Percentiles rank a stretch among this genome's conserved stretches.
phyloP scores from a whole-genome alignment of 2,888 invertebrate species.

The Elmis aenea region DNA sequence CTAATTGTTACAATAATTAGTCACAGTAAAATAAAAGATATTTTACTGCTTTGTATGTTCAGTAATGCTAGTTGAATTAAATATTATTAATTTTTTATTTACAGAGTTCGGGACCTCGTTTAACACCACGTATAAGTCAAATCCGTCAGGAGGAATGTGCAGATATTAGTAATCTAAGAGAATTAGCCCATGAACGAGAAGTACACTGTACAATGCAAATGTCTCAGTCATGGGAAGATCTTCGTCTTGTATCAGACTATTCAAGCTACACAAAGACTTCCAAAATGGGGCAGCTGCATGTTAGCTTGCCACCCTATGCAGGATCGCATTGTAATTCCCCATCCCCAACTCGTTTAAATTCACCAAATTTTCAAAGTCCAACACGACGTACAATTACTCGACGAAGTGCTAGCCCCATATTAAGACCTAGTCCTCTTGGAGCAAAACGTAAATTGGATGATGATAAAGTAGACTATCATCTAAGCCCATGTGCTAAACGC shows the following conservation, averaged over 20 bases:
- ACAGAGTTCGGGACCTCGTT: slow-evolving; percentile 27
- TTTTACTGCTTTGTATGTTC: too few relatives aligned
- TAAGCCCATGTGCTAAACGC: slow-evolving; percentile 46
- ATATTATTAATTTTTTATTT: slow-evolving; percentile 5
- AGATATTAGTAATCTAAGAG: slow-evolving; percentile 74
- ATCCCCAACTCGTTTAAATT: slow-evolving; percentile 40
- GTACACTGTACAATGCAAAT: slow-evolving; percentile 89
- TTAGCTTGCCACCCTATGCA: slow-evolving; percentile 45
- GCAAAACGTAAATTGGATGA: slow-evolving; percentile 65
- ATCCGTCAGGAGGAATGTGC: slow-evolving; percentile 84
- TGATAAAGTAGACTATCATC: slow-evolving; percentile 43
- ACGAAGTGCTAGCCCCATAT: slow-evolving; percentile 84
- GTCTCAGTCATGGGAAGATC: slow-evolving; percentile 91
- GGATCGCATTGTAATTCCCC: slow-evolving; percentile 41
- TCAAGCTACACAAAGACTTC: slow-evolving; percentile 38
- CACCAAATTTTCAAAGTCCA: slow-evolving; percentile 53
- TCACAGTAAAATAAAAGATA: too few relatives aligned
- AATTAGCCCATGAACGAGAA: slow-evolving; percentile 88
- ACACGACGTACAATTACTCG: slow-evolving; percentile 71
- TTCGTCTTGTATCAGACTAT: slow-evolving; percentile 52
- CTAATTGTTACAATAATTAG: too few relatives aligned
- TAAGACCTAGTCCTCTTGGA: slow-evolving; percentile 70
- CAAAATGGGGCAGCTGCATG: slow-evolving; percentile 47
- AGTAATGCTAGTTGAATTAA: too few relatives aligned
- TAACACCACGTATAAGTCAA: slow-evolving; percentile 83